A percentile compares a stretch with the other conserved stretches of the same genome.
Evolutionary conservation across 2,888 invertebrate genomes (phyloP).

Genomic region (Scaptodrosophila latifasciaeformis): DNA sequence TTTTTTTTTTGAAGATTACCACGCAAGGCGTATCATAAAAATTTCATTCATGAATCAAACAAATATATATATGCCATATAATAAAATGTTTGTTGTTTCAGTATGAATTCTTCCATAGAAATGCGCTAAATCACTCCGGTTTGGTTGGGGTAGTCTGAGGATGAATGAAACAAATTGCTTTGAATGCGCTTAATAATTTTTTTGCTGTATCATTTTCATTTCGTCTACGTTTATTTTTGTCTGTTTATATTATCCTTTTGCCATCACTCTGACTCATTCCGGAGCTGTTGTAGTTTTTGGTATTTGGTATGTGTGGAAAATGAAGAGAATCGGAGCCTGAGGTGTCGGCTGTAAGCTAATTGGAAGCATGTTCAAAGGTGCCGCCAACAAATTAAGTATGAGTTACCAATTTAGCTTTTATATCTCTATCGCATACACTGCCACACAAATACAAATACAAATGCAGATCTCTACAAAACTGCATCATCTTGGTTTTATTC

Average conservation of each 20-base stretch:
- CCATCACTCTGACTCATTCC: slow-evolving; percentile 16
- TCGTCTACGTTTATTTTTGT: slow-evolving; percentile 18
- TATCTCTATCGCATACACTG: slow-evolving; percentile 70
- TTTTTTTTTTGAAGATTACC: too few species aligned
- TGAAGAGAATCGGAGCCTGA: slow-evolving; percentile 52
- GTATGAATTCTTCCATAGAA: slow-evolving; percentile 29
- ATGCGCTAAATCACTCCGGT: slow-evolving; percentile 49
- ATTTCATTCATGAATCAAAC: slow-evolving; percentile 50
- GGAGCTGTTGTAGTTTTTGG: not conserved
- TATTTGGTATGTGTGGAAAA: too few species aligned
- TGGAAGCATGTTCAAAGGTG: slow-evolving; percentile 75
- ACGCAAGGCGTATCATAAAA: slow-evolving; percentile 32
- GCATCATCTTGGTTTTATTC: slow-evolving; percentile 13
- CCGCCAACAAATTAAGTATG: slow-evolving; percentile 75
- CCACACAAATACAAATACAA: slow-evolving; percentile 9
- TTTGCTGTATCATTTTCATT: slow-evolving; percentile 62
- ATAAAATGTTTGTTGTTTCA: slow-evolving; percentile 2
- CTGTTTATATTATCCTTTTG: slow-evolving; percentile 41
- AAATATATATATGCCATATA: slow-evolving; percentile 4
- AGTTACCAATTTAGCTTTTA: slow-evolving; percentile 74
- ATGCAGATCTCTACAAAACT: slow-evolving; percentile 20
- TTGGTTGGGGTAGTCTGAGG: too few species aligned
- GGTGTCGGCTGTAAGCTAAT: slow-evolving; percentile 76
- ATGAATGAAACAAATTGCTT: slow-evolving; percentile 60
- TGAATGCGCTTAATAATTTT: slow-evolving; percentile 29